Base-by-base conservation (phyloP, 2,113 vertebrate genomes). In the Paralichthys olivaceus region DNA sequence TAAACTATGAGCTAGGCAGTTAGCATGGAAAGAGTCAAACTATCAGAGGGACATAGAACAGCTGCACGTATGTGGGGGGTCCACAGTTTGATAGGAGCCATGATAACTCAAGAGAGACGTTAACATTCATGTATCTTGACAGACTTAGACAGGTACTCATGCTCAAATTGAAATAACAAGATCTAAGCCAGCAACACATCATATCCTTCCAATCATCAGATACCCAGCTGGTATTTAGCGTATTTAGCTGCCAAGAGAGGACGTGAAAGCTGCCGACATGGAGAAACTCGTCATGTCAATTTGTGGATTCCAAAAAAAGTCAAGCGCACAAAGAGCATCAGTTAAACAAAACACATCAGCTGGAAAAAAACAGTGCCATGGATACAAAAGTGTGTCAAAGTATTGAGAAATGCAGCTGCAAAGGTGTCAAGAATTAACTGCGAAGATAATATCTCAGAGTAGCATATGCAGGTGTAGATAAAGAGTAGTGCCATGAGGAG, bases 121-220 rank as follows among this genome's bases (percentile, higher is more conserved):
- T 67, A 40, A 56, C 37, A 61, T 47, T 25, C 53, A 66, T 72
- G 29, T 20, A 68, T 53, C 37, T 45, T 68, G 56, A 72, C 54
- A 62, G 47, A 66, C 7, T 61, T 9, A 34, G 43, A 53, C 74
- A 76, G 67, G 29, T 64, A 58, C 43, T 73, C 20, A 43, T 72
- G 37, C 53, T 68, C 25, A 58, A 68, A 23, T 14, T 54, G 15
- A 65, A 72, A 49, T 40, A 8, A 51, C 23, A 70, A 63, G 19
- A 69, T 79, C 37, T 47, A 63, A 69, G 51, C 25, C 47, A 75
- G 51, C 40, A 76, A 57, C 66, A 68, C 67, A 71, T 68, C 23
- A 8, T 20, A 54, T 32, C 15, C 40, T 22, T 79, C 57, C 49
- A 76, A 26, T 73, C 58, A 69, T 65, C 29, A 20, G 57, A 61